These are phyloP conservation scores for Sus cebifrons DNA, from an alignment of 2,797 vertebrate genomes.

Conservation along the genomic window DNA sequence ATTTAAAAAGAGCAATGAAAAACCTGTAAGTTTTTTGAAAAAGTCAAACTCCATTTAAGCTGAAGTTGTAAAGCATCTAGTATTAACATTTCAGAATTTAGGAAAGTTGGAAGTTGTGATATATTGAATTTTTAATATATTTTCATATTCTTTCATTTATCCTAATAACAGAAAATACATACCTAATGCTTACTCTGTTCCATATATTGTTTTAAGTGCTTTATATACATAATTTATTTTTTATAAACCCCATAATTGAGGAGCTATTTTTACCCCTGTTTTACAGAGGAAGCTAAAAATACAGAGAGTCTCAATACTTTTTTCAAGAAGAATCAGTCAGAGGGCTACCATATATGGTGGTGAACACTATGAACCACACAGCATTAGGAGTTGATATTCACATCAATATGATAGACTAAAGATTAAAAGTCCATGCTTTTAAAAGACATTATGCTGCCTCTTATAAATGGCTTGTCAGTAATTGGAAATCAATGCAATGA, in stretches of 20 bases:
- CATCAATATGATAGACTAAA: not conserved
- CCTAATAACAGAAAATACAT: not conserved
- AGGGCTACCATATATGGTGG: accelerated
- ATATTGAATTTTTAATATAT: not conserved
- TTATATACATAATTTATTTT: not conserved
- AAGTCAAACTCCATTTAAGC: not conserved
- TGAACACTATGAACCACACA: not conserved
- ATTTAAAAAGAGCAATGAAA: not conserved
- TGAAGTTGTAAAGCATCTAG: not conserved
- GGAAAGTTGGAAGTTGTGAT: not conserved
- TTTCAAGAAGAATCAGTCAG: no score
- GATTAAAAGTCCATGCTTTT: not conserved
- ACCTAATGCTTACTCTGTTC: not conserved
- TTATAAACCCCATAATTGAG: not conserved
- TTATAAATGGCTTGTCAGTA: not conserved
- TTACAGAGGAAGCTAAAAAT: not conserved
- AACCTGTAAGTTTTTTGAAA: not conserved
- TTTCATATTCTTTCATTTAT: not conserved
- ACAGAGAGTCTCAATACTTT: not conserved
- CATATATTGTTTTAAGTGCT: not conserved
- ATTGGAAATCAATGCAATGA: not conserved
- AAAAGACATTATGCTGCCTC: no score
- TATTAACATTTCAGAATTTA: not conserved
- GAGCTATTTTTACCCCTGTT: not conserved
- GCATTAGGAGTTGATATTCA: not conserved